phyloP scores from a whole-genome alignment of 1,140 invertebrate species.

The Cotesia vestalis region DNA sequence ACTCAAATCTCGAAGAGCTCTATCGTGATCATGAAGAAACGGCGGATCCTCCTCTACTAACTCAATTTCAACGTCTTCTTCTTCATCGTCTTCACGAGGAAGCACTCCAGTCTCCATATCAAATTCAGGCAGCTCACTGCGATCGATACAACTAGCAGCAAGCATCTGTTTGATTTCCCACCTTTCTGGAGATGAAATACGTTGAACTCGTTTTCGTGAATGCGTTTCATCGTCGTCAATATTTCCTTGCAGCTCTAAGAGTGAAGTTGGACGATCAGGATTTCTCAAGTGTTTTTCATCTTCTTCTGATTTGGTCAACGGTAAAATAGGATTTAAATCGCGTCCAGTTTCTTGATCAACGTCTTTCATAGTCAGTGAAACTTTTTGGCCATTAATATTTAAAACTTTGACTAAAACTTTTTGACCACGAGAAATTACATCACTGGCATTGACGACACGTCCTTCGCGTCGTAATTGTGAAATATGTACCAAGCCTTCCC shows the following conservation, averaged over 20 bases:
- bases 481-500: conserved; percentile 98
- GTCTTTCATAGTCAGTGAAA: conserved; percentile 97
- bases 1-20: conserved; percentile 90
- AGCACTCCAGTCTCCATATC: conserved; percentile 88
- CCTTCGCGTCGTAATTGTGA: conserved; percentile 94
- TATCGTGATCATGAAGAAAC: conserved; percentile 90
- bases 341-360: conserved; percentile 94
- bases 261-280: conserved; percentile 83
- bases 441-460: conserved; percentile 91
- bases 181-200: conserved; percentile 95
- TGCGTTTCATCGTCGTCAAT: conserved; percentile 81
- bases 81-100: conserved; percentile 90
- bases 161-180: conserved; percentile 85
- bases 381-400: conserved; percentile 91
- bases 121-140: conserved; percentile 90
- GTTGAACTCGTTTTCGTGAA: conserved; percentile 82
- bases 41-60: conserved; percentile 98
- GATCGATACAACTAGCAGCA: conserved; percentile 68
- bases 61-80: conserved; percentile 99
- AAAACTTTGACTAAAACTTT: conserved; percentile 90
- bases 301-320: conserved; percentile 61
- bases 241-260: conserved; percentile 74
- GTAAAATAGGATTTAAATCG: conserved; percentile 87
- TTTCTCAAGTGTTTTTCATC: conserved; percentile 81
- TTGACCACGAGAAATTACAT: conserved; percentile 91